A percentile compares a stretch with the other conserved stretches of the same genome.
phyloP scores from a whole-genome alignment of 2,113 vertebrate genomes.

The Chitala chitala region DNA sequence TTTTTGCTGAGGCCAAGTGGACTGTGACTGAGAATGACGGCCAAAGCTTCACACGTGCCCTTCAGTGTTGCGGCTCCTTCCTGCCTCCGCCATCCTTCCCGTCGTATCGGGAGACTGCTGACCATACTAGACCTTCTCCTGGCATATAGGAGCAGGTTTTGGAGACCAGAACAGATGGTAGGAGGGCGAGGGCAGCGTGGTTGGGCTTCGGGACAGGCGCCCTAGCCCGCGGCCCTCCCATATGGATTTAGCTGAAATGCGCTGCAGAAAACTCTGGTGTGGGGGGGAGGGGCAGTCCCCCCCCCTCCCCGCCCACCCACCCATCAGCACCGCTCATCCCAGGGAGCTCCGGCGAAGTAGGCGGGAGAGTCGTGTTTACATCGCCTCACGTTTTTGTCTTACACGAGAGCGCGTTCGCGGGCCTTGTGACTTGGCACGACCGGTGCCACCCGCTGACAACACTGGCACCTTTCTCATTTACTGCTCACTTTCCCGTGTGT shows the following conservation, averaged over 20 bases:
- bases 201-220: conserved; percentile 59
- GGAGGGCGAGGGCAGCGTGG: conserved; percentile 62
- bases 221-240: conserved; percentile 65
- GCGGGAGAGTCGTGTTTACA: conserved; percentile 20
- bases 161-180: conserved; percentile 64
- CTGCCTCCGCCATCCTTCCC: neutral
- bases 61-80: conserved; percentile 5
- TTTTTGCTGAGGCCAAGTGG: too few species aligned
- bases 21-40: too few species aligned
- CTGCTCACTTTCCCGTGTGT: neutral
- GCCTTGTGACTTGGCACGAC: neutral
- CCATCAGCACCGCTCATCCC: conserved; percentile 22
- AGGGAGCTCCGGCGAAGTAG: neutral
- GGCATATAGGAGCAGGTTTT: conserved; percentile 55
- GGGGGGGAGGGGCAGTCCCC: conserved; percentile 13
- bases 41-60: conserved; percentile 12
- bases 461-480: conserved; percentile 1
- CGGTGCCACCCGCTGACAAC: neutral
- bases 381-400: conserved; percentile 1
- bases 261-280: conserved; percentile 26
- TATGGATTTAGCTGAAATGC: conserved; percentile 55
- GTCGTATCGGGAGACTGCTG: conserved; percentile 56
- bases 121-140: conserved; percentile 61
- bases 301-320: neutral
- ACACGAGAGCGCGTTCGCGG: neutral